These are phyloP conservation scores for Corythaixoides concolor DNA, from an alignment of 2,113 vertebrate genomes.

Conservation along the genomic window DNA sequence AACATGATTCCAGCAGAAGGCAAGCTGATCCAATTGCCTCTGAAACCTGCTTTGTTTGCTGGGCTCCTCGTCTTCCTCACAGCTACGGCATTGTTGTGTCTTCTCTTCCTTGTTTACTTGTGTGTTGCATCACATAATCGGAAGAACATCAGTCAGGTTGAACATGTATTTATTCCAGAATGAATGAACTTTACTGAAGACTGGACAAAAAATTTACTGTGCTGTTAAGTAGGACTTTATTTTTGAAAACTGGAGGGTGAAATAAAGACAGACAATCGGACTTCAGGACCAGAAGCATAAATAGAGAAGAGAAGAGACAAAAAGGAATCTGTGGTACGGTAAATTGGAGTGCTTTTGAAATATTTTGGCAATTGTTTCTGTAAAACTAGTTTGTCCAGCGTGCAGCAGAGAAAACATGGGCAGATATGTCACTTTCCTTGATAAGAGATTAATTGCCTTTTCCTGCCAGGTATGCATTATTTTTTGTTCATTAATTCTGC, in stretches of 20 bases:
- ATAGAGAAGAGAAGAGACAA: neutral
- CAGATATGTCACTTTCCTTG: neutral
- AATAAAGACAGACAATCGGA: neutral
- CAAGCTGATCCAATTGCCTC: constrained; percentile 76
- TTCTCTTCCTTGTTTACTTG: constrained; percentile 76
- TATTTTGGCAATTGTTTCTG: neutral
- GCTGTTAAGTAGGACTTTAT: neutral
- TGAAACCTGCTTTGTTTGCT: constrained; percentile 79
- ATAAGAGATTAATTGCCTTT: neutral
- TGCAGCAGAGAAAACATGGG: neutral
- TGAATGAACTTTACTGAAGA: neutral
- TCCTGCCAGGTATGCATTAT: neutral
- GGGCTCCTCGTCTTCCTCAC: constrained; percentile 85
- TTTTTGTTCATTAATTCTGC: neutral
- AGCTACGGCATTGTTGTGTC: constrained; percentile 74
- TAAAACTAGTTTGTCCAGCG: neutral
- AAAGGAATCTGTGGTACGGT: neutral
- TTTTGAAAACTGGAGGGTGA: neutral
- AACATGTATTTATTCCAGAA: constrained; percentile 56
- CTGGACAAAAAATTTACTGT: neutral
- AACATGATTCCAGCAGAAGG: constrained; percentile 94
- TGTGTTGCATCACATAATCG: neutral
- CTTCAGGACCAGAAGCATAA: neutral
- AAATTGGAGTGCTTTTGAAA: neutral
- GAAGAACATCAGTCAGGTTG: neutral